phyloP scores from a whole-genome alignment of 2,888 invertebrate species.

The Eledona agricola region DNA sequence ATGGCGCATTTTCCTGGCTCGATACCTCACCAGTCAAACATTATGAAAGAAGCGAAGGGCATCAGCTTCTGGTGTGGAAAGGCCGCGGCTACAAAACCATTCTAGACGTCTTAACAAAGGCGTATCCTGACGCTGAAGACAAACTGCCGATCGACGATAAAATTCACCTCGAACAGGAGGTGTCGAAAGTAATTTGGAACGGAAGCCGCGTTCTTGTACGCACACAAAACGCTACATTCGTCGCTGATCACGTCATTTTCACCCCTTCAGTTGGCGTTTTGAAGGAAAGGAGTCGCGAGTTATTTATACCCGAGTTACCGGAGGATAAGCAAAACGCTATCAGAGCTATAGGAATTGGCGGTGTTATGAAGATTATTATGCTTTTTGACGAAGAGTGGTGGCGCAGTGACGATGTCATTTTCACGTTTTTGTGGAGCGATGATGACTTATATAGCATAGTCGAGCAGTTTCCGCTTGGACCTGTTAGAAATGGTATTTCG shows the following conservation, averaged over 20 bases:
- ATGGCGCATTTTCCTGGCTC: conserved; percentile 69
- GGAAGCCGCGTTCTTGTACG: conserved; percentile 27
- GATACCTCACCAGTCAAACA: conserved; percentile 73
- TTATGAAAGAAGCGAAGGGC: conserved; percentile 74
- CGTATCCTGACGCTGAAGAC: conserved; percentile 43
- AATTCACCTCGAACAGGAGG: conserved; percentile 44
- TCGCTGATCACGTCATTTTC: conserved; percentile 70
- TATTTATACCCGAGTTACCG: conserved; percentile 45
- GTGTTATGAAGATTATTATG: conserved; percentile 44
- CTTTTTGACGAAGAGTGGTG: conserved; percentile 46
- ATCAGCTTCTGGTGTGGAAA: conserved; percentile 75
- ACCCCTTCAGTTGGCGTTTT: conserved; percentile 61
- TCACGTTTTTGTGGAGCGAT: conserved; percentile 42
- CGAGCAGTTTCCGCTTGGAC: conserved; percentile 46
- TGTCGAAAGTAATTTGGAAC: conserved; percentile 41
- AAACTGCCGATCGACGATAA: conserved; percentile 47
- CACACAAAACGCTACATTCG: conserved; percentile 62
- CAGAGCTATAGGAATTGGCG: conserved; percentile 44
- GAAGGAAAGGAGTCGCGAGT: conserved; percentile 40
- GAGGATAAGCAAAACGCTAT: conserved; percentile 45
- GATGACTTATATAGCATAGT: conserved; percentile 45
- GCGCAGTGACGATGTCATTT: conserved; percentile 28
- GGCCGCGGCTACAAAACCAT: conserved; percentile 73
- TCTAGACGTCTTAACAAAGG: conserved; percentile 69
- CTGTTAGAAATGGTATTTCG: conserved; percentile 39